Base-by-base conservation (phyloP, 2,888 invertebrate genomes). In the Pammene aurita region DNA sequence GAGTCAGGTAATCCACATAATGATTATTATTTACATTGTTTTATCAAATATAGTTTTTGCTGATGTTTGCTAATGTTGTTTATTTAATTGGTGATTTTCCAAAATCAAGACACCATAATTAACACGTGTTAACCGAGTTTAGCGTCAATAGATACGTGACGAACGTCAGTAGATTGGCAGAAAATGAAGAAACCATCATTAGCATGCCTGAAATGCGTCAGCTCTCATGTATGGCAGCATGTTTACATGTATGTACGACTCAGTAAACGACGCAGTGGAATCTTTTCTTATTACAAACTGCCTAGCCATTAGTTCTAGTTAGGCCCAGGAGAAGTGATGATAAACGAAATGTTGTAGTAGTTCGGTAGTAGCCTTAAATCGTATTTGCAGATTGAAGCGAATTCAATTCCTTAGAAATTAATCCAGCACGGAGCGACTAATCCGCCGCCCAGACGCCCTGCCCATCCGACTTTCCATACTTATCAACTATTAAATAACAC, bases 401-500 rank as follows among this genome's bases (percentile, higher is more conserved):
- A 48, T 16, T 48, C 9, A 14, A 48, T 48, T 48, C 48, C 48
- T 16, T 48, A 16, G 16, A 14, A 48, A 48, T 75, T 76, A 76
- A 76, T 66, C 74, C 75, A 75, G 73, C 90, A 90, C 88, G 90
- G 89, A 80, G 66, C 55, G 75, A 77, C 67, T 70, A 71, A 70
- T 74, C 76, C 77, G 81, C 79, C 75, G 74, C 71, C 74, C 72
- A 73, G 76, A 78, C 86, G 81, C 66, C 52, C 41, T 50, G 42
- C 84, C 86, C 84, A 82, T 84, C 80, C 79, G 82, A 82, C 83
- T 90, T 87, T 87, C 85, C 87, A 83, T 74, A 76, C 78, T 81
- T 85, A 85, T n/a, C n/a, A n/a, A n/a, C 83, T 70, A 88, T 87
- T 87, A 87, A 91, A 90, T 88, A 89, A 88, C 85, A 80, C 81